Evolutionary conservation across 2,797 vertebrate species (phyloP).

Genomic region (Threskiornis aethiopicus): DNA sequence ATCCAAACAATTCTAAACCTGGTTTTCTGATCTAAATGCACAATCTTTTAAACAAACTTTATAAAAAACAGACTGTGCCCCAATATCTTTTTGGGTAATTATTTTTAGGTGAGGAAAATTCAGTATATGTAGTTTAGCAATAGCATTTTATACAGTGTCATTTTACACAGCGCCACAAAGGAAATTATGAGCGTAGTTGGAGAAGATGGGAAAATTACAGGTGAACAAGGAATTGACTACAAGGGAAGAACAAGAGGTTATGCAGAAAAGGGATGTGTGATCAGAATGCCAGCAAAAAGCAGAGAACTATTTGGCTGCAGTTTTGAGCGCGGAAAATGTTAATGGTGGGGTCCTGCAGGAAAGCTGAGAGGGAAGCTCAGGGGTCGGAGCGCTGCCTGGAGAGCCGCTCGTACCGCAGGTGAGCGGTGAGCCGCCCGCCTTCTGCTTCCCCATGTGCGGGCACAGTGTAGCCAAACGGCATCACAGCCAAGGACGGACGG

Average conservation of each 20-base stretch:
- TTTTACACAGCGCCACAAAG: not conserved
- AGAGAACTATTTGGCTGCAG: not conserved
- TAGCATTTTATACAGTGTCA: not conserved
- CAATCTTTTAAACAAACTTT: not conserved
- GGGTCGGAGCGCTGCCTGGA: not conserved
- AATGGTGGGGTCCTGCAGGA: not conserved
- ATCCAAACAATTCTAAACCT: not conserved
- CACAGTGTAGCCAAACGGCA: not conserved
- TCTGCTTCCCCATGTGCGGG: fast-evolving
- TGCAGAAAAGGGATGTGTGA: too few species aligned
- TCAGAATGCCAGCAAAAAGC: not conserved
- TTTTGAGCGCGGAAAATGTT: not conserved
- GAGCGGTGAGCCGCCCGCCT: too few species aligned
- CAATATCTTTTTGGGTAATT: not conserved
- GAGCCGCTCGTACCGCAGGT: fast-evolving
- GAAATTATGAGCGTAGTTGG: not conserved
- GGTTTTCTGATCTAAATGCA: not conserved
- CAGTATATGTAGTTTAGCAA: not conserved
- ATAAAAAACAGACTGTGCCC: not conserved
- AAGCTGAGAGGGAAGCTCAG: not conserved
- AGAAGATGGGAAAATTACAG: not conserved
- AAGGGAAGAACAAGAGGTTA: not conserved
- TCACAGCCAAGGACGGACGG: not conserved
- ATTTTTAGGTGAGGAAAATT: not conserved
- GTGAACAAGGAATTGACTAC: not conserved